These are phyloP conservation scores for Hepsetus odoe DNA, from an alignment of 2,113 vertebrate species.

Conservation along the genomic window DNA sequence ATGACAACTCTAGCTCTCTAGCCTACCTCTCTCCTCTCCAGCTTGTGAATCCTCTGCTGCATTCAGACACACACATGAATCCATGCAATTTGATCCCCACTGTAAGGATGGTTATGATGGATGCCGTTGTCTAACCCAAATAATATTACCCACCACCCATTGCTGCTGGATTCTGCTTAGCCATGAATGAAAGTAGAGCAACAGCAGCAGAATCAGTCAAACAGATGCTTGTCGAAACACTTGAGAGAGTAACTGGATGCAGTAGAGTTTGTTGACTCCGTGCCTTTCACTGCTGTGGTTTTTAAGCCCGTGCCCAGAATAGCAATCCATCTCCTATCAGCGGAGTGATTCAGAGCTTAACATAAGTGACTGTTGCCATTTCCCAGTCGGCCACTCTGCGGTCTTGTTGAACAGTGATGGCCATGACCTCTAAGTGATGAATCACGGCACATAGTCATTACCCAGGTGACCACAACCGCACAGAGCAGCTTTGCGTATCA, in stretches of 20 bases:
- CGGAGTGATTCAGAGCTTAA: constrained; percentile 35
- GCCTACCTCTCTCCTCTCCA: constrained; percentile 48
- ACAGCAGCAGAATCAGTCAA: not conserved
- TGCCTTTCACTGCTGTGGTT: constrained; percentile 17
- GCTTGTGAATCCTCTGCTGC: constrained; percentile 2
- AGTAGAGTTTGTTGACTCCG: not conserved
- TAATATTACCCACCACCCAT: constrained; percentile 15
- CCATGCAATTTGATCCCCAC: not conserved
- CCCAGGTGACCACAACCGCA: not conserved
- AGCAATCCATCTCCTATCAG: constrained; percentile 25
- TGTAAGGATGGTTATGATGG: constrained; percentile 19
- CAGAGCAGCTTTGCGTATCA: not conserved
- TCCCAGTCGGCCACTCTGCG: constrained; percentile 13
- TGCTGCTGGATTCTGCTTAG: constrained; percentile 4
- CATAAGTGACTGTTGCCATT: constrained; percentile 32
- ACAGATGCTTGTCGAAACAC: constrained; percentile 11
- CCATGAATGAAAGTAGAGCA: not conserved
- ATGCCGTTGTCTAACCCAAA: constrained; percentile 27
- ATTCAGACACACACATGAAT: constrained; percentile 32
- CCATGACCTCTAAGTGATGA: constrained; percentile 27
- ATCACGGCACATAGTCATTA: not conserved
- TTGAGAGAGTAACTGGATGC: not conserved
- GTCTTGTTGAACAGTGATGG: constrained; percentile 9
- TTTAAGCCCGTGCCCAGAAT: constrained; percentile 4
- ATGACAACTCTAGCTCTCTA: constrained; percentile 51